These are phyloP conservation scores for Aramus guarauna DNA, from an alignment of 2,113 vertebrate species.

Conservation along the genomic window DNA sequence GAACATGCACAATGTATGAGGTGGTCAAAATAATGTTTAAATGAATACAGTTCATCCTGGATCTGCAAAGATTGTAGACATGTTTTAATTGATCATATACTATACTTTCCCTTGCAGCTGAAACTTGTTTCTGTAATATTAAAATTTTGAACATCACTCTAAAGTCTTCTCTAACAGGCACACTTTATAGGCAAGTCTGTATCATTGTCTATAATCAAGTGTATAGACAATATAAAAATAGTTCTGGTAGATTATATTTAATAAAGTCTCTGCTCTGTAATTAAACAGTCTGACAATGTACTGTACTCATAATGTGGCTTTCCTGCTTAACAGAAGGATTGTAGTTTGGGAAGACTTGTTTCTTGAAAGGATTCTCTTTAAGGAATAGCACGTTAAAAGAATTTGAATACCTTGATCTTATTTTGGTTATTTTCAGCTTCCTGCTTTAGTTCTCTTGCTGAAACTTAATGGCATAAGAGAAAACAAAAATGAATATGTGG, in stretches of 20 bases:
- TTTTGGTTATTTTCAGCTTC: not conserved
- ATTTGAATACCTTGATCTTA: not conserved
- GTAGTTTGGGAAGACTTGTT: not conserved
- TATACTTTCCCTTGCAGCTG: not conserved
- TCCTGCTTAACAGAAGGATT: not conserved
- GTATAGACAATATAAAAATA: not conserved
- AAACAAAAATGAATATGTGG: not conserved
- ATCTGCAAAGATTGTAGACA: not conserved
- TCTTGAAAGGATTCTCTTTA: not conserved
- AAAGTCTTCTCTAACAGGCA: not conserved
- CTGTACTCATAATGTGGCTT: not conserved
- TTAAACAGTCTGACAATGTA: not conserved
- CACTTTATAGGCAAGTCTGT: not conserved
- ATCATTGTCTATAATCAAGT: not conserved
- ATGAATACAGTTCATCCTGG: not conserved
- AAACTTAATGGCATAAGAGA: not conserved
- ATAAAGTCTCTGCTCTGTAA: not conserved
- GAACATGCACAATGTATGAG: not conserved
- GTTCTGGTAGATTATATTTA: not conserved
- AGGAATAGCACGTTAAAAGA: not conserved
- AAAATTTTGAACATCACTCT: not conserved
- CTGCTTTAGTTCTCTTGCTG: not conserved
- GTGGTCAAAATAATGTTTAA: not conserved
- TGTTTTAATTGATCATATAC: not conserved
- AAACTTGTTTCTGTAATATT: not conserved